These are phyloP conservation scores for Eulimnadia texana DNA, from an alignment of 1,140 invertebrate genomes.

Conservation along the genomic window DNA sequence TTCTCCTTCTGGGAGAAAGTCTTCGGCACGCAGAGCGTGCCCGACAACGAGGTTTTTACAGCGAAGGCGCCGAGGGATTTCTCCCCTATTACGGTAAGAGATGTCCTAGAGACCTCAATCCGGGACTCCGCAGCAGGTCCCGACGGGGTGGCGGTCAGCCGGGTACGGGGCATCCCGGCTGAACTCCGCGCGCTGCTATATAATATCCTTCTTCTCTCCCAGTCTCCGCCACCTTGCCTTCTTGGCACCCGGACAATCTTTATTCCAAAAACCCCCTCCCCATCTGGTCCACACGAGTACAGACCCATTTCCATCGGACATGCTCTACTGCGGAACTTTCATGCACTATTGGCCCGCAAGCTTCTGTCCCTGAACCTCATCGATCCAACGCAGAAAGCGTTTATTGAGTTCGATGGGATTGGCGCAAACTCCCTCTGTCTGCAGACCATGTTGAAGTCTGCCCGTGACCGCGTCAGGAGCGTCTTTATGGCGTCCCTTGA, in stretches of 20 bases:
- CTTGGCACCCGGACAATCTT: conserved; percentile 21
- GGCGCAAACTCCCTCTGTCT: conserved; percentile 16
- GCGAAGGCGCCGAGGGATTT: too few species aligned
- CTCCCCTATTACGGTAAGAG: not conserved
- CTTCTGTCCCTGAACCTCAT: conserved; percentile 12
- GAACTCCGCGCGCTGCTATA: not conserved
- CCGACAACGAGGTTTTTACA: not conserved
- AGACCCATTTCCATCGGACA: conserved; percentile 22
- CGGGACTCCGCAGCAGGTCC: not conserved
- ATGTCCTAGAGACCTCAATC: not conserved
- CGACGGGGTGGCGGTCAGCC: not conserved
- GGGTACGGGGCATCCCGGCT: not conserved
- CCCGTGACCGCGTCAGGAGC: conserved; percentile 12
- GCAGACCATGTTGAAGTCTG: conserved; percentile 10
- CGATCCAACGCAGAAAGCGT: conserved; percentile 21
- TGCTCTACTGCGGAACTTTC: conserved; percentile 19
- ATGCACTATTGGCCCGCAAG: conserved; percentile 20
- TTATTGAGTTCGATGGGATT: conserved; percentile 18
- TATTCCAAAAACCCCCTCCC: conserved; percentile 21
- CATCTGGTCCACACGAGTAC: conserved; percentile 16
- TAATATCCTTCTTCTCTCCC: not conserved
- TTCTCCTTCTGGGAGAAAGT: conserved; percentile 11
- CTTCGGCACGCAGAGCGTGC: conserved; percentile 17
- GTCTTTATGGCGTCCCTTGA: conserved; percentile 22
- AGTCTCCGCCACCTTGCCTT: not conserved